Evolutionary conservation across 2,888 invertebrate species (phyloP), one percentile per base, ranked within the genome.

Genomic region (Parnassius orleans): DNA sequence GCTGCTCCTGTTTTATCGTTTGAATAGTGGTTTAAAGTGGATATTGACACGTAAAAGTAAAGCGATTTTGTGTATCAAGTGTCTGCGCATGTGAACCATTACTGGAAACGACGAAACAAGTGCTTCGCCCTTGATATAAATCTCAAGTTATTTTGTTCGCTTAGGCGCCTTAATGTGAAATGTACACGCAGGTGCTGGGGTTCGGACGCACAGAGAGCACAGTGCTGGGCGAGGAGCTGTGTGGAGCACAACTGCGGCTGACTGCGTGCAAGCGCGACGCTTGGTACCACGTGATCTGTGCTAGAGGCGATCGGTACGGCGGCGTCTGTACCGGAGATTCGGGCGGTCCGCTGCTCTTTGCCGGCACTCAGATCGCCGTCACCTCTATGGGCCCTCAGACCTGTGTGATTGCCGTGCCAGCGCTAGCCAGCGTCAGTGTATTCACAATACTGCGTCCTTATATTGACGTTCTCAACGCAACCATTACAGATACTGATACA

Each of bases 241-340:
- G 77, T 66, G 65, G 68, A 60, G 83, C 80, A 75, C 72, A 67
- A 63, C 77, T 88, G 77, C 75, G 65, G 64, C 66, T 84, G 74
- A 74, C 68, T 68, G 10, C 48, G 60, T 88, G 89, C 76, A 81
- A 72, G 66, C 84, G 84, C 63, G 69, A 60, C 54, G 67, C 66
- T 41, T 87, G 86, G 86, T 54, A 68, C 63, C 78, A 77, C 71
- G 85, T 84, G 74, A 71, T 76, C 74, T 87, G 87, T 73, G 82
- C 77, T 63, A 71, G 68, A 68, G 43, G 53, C 44, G 9, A 65
- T 53, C 24, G 56, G 53, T 63, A 70, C 41, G 72, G 79, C 60
- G 87, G 85, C 65, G 88, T 88, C 62, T 89, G 90, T 80, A 72
- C 85, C 43, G 89, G 90, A 0, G 90, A 89, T 80, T 88, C 87